phyloP scores from a whole-genome alignment of 2,797 vertebrate genomes.

The Bovichtus variegatus region DNA sequence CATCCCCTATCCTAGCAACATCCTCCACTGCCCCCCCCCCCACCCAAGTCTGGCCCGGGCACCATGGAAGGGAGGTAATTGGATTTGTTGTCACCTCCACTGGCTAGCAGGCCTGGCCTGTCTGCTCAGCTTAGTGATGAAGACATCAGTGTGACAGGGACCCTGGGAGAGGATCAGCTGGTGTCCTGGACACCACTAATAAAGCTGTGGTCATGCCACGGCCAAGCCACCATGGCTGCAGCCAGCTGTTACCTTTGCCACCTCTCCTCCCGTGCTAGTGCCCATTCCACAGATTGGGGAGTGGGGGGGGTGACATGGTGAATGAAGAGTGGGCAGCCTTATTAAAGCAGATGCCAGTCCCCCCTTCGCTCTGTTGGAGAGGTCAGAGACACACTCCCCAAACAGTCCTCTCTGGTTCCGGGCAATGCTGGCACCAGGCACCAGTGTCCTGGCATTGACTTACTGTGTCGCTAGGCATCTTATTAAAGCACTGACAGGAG shows the following conservation, averaged over 20 bases:
- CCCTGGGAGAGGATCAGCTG: constrained; percentile 98
- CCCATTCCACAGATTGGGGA: constrained; percentile 55
- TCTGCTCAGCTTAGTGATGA: constrained; percentile 99
- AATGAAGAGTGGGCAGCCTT: constrained; percentile 62
- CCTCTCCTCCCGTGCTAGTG: constrained; percentile 48
- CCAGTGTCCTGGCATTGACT: constrained; percentile 58
- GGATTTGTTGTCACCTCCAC: constrained; percentile 99
- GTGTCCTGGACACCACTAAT: constrained; percentile 93
- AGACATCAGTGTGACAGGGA: constrained; percentile 98
- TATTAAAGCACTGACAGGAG: constrained; percentile 69
- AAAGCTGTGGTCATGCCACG: constrained; percentile 88
- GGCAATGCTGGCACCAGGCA: constrained; percentile 61
- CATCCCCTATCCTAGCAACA: constrained; percentile 31
- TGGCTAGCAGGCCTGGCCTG: constrained; percentile 96
- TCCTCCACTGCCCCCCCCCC: constrained; percentile 47
- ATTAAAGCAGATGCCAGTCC: constrained; percentile 74
- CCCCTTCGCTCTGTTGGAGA: constrained; percentile 53
- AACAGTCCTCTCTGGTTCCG: constrained; percentile 56
- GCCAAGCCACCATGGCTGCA: constrained; percentile 85
- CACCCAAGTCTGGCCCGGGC: constrained; percentile 86
- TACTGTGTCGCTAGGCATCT: constrained; percentile 55
- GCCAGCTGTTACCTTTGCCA: constrained; percentile 92
- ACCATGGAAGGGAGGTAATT: constrained; percentile 98
- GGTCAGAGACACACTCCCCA: constrained; percentile 65
- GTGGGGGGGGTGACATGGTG: constrained; percentile 16